Evolutionary conservation across 1,140 invertebrate genomes (phyloP).

Genomic region (Drosophila parabipectinata): DNA sequence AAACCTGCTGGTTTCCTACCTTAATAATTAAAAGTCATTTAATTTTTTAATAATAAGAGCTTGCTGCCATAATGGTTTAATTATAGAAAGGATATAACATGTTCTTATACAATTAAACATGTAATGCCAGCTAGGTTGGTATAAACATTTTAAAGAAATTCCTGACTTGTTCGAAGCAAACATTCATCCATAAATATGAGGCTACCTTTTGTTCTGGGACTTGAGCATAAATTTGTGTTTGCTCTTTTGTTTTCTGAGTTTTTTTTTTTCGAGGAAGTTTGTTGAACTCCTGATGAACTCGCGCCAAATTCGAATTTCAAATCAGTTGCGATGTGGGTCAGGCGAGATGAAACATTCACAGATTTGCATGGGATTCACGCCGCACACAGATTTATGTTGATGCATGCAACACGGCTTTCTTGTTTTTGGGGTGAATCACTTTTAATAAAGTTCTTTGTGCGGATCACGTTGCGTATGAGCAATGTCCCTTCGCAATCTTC

Average conservation of each 20-base stretch:
- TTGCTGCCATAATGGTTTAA: background rate
- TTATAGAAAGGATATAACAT: background rate
- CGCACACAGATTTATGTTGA: slow-evolving; percentile 40
- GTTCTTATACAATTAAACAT: too few relatives aligned
- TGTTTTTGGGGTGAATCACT: slow-evolving; percentile 22
- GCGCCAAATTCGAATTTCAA: slow-evolving; percentile 42
- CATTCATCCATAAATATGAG: slow-evolving; percentile 41
- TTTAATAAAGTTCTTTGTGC: slow-evolving; percentile 38
- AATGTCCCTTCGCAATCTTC: slow-evolving; percentile 5
- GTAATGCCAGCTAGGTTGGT: too few relatives aligned
- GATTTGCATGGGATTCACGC: slow-evolving; percentile 37
- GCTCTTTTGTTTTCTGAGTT: slow-evolving; percentile 8
- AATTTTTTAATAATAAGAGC: background rate
- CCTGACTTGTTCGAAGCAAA: slow-evolving; percentile 12
- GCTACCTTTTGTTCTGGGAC: slow-evolving; percentile 24
- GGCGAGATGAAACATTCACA: slow-evolving; percentile 19
- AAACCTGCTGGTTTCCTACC: background rate
- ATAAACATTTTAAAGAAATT: slow-evolving; percentile 11
- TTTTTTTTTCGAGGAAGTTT: slow-evolving; percentile 31
- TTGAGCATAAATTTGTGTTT: slow-evolving; percentile 40
- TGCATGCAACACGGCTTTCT: slow-evolving; percentile 20
- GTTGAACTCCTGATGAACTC: slow-evolving; percentile 40
- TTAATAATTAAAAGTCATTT: slow-evolving; percentile 8
- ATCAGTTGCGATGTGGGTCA: slow-evolving; percentile 43
- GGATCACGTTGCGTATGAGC: slow-evolving; percentile 51